Conservation (phyloP, 2,797 vertebrate genomes). For the Sylvia borin region DNA sequence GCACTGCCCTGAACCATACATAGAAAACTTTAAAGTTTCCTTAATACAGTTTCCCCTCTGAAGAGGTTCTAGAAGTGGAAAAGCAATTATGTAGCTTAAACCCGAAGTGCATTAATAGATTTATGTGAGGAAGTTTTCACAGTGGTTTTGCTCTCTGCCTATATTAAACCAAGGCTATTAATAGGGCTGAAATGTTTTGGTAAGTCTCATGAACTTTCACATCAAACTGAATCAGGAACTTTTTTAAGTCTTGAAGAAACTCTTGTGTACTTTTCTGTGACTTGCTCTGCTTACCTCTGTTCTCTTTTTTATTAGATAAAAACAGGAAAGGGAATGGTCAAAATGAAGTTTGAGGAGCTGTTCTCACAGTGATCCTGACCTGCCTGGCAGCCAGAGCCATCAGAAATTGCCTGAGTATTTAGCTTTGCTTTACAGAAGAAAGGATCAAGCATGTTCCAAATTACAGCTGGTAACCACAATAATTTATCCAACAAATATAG, state of each 20-base stretch:
- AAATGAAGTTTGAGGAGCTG: not conserved
- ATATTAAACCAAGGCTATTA: conserved; percentile 43
- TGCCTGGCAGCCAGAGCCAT: not conserved
- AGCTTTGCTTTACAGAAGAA: not conserved
- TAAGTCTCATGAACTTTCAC: conserved; percentile 55
- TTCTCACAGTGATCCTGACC: not conserved
- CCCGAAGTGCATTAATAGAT: not conserved
- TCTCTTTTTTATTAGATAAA: not conserved
- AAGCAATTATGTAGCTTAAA: not conserved
- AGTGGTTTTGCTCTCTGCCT: conserved; percentile 7
- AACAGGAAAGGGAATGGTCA: not conserved
- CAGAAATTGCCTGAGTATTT: not conserved
- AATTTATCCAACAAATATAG: not conserved
- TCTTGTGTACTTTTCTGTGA: not conserved
- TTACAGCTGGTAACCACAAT: not conserved
- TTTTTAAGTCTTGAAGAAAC: not conserved
- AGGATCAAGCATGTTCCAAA: not conserved
- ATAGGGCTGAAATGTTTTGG: conserved; percentile 45
- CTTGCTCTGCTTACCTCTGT: conserved; percentile 24
- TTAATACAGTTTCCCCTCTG: not conserved
- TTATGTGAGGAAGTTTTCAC: not conserved
- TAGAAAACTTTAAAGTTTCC: not conserved
- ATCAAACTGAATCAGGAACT: not conserved
- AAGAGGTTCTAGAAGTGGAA: not conserved
- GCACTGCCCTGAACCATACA: not conserved